Conservation (phyloP, 2,888 invertebrate species). For the Orchestes rusci region DNA sequence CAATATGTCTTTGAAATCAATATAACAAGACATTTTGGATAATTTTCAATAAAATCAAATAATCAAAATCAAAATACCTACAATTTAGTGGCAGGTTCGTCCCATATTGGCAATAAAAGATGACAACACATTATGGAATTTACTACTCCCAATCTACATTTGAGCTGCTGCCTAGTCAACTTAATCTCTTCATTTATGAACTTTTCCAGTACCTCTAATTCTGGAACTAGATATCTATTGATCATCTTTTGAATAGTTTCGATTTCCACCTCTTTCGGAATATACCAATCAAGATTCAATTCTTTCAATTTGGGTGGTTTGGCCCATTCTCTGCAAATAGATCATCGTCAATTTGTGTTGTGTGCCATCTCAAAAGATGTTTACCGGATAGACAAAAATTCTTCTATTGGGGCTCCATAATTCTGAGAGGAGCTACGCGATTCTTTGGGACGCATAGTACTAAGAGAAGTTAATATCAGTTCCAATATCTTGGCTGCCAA, state of each 20-base stretch:
- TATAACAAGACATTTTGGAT: no score
- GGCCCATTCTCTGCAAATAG: constrained; percentile 65
- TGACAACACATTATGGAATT: constrained; percentile 59
- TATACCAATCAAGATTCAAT: constrained; percentile 67
- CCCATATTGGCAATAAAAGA: constrained; percentile 61
- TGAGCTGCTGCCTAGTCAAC: constrained; percentile 59
- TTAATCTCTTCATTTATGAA: constrained; percentile 49
- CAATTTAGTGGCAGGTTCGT: constrained; percentile 53
- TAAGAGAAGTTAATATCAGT: constrained; percentile 53
- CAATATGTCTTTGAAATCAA: no score
- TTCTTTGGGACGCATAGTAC: constrained; percentile 55
- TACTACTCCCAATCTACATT: constrained; percentile 61
- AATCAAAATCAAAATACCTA: constrained; percentile 38
- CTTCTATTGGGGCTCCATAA: constrained; percentile 56
- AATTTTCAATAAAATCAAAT: background rate
- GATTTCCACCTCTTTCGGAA: constrained; percentile 65
- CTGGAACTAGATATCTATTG: constrained; percentile 58
- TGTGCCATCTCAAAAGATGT: no score
- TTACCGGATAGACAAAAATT: constrained; percentile 62
- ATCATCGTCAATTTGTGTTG: background rate
- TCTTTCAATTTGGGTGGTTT: constrained; percentile 57
- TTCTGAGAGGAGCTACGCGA: constrained; percentile 54
- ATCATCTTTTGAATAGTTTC: constrained; percentile 58
- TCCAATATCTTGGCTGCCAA: constrained; percentile 57
- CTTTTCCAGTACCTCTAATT: constrained; percentile 52